Evolutionary conservation across 2,888 invertebrate genomes (phyloP).

Genomic region (Zelleria hepariella): DNA sequence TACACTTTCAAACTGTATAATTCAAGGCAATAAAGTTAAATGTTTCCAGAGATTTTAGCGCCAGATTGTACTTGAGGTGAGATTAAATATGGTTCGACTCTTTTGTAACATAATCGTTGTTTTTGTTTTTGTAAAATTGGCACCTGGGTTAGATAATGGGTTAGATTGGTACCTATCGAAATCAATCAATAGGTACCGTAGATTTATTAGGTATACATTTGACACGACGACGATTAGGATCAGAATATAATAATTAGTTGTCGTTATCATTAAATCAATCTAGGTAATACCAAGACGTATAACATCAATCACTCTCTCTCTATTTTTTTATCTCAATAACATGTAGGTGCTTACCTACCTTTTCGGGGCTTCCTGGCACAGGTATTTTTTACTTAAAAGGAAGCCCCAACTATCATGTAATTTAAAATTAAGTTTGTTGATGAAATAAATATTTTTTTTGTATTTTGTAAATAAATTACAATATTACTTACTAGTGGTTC

Average conservation of each 20-base stretch:
- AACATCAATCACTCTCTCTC: no score
- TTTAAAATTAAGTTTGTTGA: no score
- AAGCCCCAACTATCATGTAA: no score
- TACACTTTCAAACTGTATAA: background rate
- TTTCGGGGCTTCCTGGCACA: no score
- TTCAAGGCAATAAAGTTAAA: background rate
- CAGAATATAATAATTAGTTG: background rate
- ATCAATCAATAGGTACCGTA: background rate
- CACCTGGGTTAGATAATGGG: background rate
- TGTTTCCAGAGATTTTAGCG: background rate
- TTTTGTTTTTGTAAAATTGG: background rate
- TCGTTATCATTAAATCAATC: background rate
- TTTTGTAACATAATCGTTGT: background rate
- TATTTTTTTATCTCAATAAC: no score
- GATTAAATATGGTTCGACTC: background rate
- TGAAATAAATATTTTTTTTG: no score
- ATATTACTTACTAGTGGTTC: no score
- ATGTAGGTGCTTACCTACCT: no score
- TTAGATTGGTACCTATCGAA: no score
- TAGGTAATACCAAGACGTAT: background rate
- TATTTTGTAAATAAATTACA: no score
- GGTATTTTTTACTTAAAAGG: no score
- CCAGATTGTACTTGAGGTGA: background rate
- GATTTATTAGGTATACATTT: background rate
- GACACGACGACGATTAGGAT: background rate